Evolutionary conservation across 92 coral and sea anemone species (phyloP).

Genomic region (Desmophyllum pertusum): DNA sequence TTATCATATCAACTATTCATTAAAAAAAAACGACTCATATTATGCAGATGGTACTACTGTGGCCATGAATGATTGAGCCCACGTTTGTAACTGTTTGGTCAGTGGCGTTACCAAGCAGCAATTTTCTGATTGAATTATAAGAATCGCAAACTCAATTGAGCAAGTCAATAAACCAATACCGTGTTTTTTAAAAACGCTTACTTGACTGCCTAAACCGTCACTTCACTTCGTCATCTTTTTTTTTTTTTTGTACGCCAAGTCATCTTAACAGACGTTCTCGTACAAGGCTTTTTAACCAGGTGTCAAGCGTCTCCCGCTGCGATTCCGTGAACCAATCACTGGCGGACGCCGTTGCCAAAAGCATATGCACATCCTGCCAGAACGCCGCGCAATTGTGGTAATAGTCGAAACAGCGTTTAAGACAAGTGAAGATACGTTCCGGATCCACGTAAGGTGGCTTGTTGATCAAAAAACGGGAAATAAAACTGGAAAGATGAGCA

Average conservation of each 20-base stretch:
- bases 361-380: conserved; percentile 98
- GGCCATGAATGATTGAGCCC: background rate
- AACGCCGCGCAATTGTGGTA: conserved; percentile 90
- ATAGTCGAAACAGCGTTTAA: conserved; percentile 89
- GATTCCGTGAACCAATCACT: conserved; percentile 93
- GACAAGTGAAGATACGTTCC: conserved; percentile 72
- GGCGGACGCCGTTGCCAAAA: conserved; percentile 90
- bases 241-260: background rate
- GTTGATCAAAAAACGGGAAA: conserved; percentile 74
- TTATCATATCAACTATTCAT: no score
- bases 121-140: no score
- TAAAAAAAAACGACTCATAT: background rate
- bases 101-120: background rate
- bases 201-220: background rate
- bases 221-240: background rate
- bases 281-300: conserved; percentile 82
- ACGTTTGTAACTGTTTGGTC: background rate
- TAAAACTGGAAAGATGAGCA: conserved; percentile 76
- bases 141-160: no score
- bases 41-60: background rate
- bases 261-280: conserved; percentile 45
- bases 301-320: conserved; percentile 73
- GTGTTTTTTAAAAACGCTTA: background rate
- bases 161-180: no score
- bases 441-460: conserved; percentile 87